Evolutionary conservation across 2,113 vertebrate species (phyloP).

Genomic region (Rhadina sibilatrix): DNA sequence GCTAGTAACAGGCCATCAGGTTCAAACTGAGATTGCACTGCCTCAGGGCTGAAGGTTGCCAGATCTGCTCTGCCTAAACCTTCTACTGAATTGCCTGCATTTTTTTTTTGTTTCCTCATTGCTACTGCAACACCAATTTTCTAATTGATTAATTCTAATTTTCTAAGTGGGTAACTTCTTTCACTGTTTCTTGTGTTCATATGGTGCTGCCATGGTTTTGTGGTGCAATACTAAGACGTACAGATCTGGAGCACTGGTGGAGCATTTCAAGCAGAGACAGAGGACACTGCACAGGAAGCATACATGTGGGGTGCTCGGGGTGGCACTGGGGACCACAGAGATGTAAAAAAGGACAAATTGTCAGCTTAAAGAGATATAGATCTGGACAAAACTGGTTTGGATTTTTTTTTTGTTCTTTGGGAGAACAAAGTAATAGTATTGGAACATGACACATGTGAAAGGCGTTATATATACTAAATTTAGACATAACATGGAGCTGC

Average conservation of each 20-base stretch:
- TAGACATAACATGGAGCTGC: background rate
- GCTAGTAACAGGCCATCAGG: background rate
- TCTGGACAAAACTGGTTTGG: background rate
- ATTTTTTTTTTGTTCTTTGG: background rate
- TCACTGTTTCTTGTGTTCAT: background rate
- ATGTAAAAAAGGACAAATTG: background rate
- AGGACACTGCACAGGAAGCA: fast-evolving
- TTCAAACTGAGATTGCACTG: background rate
- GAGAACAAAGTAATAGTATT: background rate
- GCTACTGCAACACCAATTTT: background rate
- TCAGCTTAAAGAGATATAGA: background rate
- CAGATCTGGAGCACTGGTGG: background rate
- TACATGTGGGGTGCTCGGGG: background rate
- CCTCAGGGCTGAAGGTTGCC: background rate
- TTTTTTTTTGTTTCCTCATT: background rate
- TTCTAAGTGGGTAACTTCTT: background rate
- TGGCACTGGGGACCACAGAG: background rate
- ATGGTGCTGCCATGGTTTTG: background rate
- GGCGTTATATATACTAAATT: background rate
- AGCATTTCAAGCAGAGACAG: background rate
- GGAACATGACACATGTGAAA: background rate
- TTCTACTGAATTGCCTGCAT: background rate
- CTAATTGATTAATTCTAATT: background rate
- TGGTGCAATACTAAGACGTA: background rate
- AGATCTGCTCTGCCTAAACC: background rate